phyloP scores from a whole-genome alignment of 2,113 vertebrate species.

The Antigone vipio region DNA sequence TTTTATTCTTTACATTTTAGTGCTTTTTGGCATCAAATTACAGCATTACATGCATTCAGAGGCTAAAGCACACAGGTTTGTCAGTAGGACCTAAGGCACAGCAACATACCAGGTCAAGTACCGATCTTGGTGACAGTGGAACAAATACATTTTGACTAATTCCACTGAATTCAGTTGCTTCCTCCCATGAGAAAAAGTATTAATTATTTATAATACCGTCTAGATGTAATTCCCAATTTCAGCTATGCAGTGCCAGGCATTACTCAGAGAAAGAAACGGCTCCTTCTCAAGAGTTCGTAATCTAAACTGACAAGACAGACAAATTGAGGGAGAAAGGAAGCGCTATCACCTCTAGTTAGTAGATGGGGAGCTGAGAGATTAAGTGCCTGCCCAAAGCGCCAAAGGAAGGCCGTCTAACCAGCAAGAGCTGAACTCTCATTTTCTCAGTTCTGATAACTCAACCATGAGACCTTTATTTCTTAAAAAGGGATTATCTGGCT shows the following conservation, averaged over 20 bases:
- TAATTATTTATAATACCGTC: not conserved
- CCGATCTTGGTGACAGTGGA: not conserved
- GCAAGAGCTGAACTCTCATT: not conserved
- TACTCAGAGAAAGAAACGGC: not conserved
- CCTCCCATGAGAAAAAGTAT: not conserved
- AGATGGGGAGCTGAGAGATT: not conserved
- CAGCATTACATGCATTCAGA: not conserved
- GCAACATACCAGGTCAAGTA: not conserved
- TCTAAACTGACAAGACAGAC: not conserved
- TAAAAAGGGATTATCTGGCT: not conserved
- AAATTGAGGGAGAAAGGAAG: not conserved
- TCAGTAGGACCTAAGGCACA: not conserved
- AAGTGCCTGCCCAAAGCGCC: not conserved
- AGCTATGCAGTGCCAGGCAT: not conserved
- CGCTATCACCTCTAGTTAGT: not conserved
- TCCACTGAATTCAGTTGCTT: not conserved
- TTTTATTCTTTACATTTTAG: not conserved
- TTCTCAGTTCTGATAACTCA: not conserved
- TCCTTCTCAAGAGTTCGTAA: not conserved
- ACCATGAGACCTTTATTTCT: not conserved
- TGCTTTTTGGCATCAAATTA: not conserved
- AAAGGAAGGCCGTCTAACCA: not conserved
- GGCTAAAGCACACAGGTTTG: not conserved
- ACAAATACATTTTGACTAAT: constrained; percentile 14
- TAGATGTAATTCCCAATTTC: not conserved